Base-by-base conservation (phyloP, 2,113 vertebrate species). In the Limanda limanda region DNA sequence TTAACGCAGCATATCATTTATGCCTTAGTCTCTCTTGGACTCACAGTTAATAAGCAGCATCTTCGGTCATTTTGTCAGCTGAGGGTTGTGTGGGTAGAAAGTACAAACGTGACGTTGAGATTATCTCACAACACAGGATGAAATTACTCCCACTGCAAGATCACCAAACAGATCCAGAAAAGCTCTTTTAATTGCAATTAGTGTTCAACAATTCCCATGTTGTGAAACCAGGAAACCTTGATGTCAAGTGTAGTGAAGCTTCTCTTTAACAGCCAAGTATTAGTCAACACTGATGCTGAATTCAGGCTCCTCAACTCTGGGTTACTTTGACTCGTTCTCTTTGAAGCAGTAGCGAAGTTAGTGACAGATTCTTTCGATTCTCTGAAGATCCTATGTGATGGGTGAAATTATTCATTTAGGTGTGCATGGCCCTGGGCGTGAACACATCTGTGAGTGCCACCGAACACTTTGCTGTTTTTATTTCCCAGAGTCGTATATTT, bases 241-340 rank as follows among this genome's bases (percentile, higher is more conserved):
- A 57, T 37, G 21, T 71, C 4, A 42, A 17, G 13, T 1, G 4
- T 27, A 20, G 37, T 7, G 4, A 59, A 75, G 59, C 66, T 51
- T 5, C n/a, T 63, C 18, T 66, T 62, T 18, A 63, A 42, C n/a
- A 21, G 20, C 27, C 56, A 13, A 21, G n/a, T 15, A 52, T 11
- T 27, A 75, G 6, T 75, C 70, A 5, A 3, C 52, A 5, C 27
- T 17, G 57, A 68, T 42, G 71, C 65, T 55, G 61, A 52, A 31
- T 2, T 14, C 18, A 2, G 52, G 3, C 51, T 45, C 57, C 27
- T 18, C 45, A 21, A 55, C 21, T 59, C 45, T n/a, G 54, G 4
- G 42, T 69, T 20, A 12, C 76, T 76, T 83, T 90, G 71, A 76
- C 81, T 86, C 15, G 8, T 40, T 58, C 67, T 62, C 69, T 87